Evolutionary conservation across 1,140 invertebrate genomes (phyloP), one percentile per base, ranked within the genome.

Genomic region (Sesamia nonagrioides): DNA sequence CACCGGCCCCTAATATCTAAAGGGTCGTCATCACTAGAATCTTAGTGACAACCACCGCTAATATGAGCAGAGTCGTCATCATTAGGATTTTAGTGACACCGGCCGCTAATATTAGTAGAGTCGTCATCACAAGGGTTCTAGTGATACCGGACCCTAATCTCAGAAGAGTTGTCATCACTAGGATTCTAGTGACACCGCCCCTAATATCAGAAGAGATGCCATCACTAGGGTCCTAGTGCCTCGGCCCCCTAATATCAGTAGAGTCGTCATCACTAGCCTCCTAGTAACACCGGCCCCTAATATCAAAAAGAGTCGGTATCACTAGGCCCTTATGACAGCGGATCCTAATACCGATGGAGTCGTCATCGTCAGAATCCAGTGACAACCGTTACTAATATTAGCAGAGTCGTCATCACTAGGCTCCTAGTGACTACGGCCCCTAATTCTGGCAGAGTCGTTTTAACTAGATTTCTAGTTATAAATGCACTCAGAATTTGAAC

Each of bases 191-290:
- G 48, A 52, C 11, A 40, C 45, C 45, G 15, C 45, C 15, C 45
- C 3, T 50, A 0, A 50, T 27, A 18, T 18, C 73, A 15, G 7
- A 5, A 27, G 45, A 35, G 7, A 60, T 37, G 17, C 33, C 54
- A 0, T 52, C 69, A 9, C 71, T 74, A 33, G 74, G 77, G 3
- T 45, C 48, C 13, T 60, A 73, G 61, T 73, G 78, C 74, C 42
- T 48, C 37, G 4, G 27, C 11, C 27, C 48, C n/a, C 13, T 13
- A 27, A 27, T 27, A 27, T 27, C 27, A 27, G 27, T 3, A 61
- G 9, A n/a, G 27, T 7, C 33, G 37, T 11, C 33, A 11, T 33
- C 27, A 61, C 27, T 37, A 54, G 6, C 2, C 1, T 40, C 6
- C n/a, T 52, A 52, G 48, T 52, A 13, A 52, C 48, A 40, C 40